Base-by-base conservation (phyloP, 2,888 invertebrate genomes). In the Teinopalpus imperialis region DNA sequence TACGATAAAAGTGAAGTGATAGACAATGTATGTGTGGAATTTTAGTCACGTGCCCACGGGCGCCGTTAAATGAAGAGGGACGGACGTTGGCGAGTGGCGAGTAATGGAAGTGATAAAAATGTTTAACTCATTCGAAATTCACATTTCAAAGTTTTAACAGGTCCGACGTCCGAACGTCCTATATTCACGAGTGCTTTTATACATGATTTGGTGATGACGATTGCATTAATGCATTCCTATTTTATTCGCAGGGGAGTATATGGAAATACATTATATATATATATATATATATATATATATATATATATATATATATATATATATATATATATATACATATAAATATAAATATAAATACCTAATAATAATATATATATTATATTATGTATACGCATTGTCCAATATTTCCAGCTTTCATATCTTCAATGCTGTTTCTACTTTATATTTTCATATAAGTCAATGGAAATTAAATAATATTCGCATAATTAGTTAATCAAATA, bases 51-150 rank as follows among this genome's bases (percentile, higher is more conserved):
- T 41, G n/a, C 16, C 7, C 40, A 23, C 14, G 14, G 21, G 26
- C 35, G 34, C 27, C 35, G 43, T 21, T 43, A 43, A 43, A 35
- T 43, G 43, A 43, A 43, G 43, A 36, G 35, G 14, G 16, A 9
- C 36, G 24, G 35, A 36, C 43, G 23, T 14, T 8, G 34, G 26
- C 5, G 40, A 23, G 20, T 20, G 34, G 26, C 5, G 40, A 23
- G 20, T 27, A 43, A 43, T 36, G 24, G 23, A 36, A 30, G 10
- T 30, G 23, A 30, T 36, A 43, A 43, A 43, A 43, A 30, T 14
- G 23, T 43, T 43, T 36, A 30, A 43, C 30, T 43, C 36, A 9
- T 12, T 21, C 36, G 20, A 24, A 35, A 35, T 43, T 30, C 43
- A 9, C 23, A 18, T 24, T 18, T 43, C 23, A 36, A 43, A 36